Percentiles rank a stretch among this genome's conserved stretches.
phyloP scores from a whole-genome alignment of 1,140 invertebrate genomes.

The Leptinotarsa texana region DNA sequence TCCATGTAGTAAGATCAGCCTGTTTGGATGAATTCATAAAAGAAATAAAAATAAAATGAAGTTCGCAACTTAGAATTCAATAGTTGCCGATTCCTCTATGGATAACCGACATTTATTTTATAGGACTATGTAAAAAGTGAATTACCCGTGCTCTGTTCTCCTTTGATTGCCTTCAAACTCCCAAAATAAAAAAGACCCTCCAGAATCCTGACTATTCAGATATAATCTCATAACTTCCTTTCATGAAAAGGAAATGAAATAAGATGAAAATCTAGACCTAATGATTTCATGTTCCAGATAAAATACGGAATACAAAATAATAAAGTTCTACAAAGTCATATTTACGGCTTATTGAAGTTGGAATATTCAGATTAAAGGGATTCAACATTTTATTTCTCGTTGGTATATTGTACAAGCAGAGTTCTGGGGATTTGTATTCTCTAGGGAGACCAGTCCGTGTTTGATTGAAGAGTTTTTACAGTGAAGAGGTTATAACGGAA shows the following conservation, averaged over 20 bases:
- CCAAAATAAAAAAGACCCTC: neutral
- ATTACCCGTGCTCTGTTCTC: neutral
- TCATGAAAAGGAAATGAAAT: slow-evolving; percentile 13
- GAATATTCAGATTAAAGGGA: slow-evolving; percentile 33
- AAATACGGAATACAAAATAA: slow-evolving; percentile 30
- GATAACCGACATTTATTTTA: too few species aligned
- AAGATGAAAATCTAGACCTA: slow-evolving; percentile 21
- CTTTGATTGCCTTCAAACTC: neutral
- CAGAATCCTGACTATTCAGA: neutral
- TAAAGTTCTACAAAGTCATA: slow-evolving; percentile 27
- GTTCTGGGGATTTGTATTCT: slow-evolving; percentile 1
- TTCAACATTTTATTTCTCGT: slow-evolving; percentile 32
- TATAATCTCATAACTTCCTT: slow-evolving; percentile 11
- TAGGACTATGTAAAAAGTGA: too few species aligned
- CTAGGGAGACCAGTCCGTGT: neutral
- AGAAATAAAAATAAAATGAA: too few species aligned
- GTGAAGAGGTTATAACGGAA: neutral
- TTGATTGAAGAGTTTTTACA: slow-evolving; percentile 14
- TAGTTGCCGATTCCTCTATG: too few species aligned
- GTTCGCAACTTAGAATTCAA: too few species aligned
- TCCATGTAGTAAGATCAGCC: too few species aligned
- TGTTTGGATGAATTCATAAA: too few species aligned
- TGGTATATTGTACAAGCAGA: neutral
- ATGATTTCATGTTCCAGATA: slow-evolving; percentile 21
- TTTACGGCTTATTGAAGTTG: slow-evolving; percentile 34